Evolutionary conservation across 2,113 vertebrate species (phyloP).

Genomic region (Geococcyx californianus): DNA sequence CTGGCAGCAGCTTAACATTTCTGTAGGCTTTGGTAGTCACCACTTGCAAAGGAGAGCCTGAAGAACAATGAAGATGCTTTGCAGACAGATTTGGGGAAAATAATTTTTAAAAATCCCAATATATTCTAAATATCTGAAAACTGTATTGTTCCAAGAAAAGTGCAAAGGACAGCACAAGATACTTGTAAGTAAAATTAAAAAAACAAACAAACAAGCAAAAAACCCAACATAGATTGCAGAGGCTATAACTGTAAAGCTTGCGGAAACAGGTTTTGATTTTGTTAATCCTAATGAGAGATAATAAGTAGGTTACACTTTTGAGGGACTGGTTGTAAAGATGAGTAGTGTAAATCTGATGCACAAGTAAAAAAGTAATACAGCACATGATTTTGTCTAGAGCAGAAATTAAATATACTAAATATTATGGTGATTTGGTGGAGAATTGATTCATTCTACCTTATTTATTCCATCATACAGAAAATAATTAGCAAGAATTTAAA

Average conservation of each 20-base stretch:
- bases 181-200: background rate
- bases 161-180: background rate
- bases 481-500: background rate
- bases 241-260: background rate
- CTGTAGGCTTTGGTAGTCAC: background rate
- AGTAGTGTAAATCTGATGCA: background rate
- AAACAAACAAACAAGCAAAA: too few relatives aligned
- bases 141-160: background rate
- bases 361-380: background rate
- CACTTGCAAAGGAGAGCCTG: background rate
- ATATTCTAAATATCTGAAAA: background rate
- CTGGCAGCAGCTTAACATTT: background rate
- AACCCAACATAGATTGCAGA: too few relatives aligned
- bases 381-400: background rate
- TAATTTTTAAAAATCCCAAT: rapidly evolving
- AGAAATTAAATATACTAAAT: background rate
- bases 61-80: background rate
- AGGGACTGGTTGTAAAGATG: background rate
- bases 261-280: background rate
- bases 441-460: background rate
- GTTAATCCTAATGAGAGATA: background rate
- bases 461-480: background rate
- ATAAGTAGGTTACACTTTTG: background rate
- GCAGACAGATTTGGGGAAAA: background rate
- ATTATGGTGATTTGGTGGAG: background rate